phyloP scores from a whole-genome alignment of 1,140 invertebrate genomes.

The Amyelois transitella region DNA sequence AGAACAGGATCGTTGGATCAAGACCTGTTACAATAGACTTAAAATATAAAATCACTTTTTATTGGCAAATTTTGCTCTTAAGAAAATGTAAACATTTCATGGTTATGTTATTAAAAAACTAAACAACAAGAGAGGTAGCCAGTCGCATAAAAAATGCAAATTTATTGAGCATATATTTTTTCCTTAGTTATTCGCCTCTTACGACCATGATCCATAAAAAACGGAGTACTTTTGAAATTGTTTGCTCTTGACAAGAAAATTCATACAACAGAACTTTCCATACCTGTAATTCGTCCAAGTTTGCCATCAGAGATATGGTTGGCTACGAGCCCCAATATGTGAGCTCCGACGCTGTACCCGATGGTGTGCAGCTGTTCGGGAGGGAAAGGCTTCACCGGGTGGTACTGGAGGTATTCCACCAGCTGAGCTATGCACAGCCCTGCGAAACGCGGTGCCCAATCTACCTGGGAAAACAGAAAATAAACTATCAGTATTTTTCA shows the following conservation, averaged over 20 bases:
- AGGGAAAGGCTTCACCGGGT: conserved; percentile 80
- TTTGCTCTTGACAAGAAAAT: not conserved
- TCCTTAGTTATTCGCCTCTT: not conserved
- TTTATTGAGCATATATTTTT: not conserved
- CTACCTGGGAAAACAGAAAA: conserved; percentile 76
- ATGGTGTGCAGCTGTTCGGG: conserved; percentile 86
- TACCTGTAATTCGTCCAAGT: conserved; percentile 86
- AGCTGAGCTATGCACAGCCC: conserved; percentile 87
- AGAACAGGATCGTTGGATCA: conserved; percentile 89
- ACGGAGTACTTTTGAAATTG: not conserved
- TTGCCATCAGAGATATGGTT: conserved; percentile 82
- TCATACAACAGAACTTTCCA: no score
- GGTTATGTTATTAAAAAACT: no score
- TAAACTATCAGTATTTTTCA: not conserved
- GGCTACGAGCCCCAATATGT: conserved; percentile 87
- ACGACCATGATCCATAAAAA: not conserved
- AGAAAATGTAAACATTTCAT: no score
- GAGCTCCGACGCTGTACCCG: conserved; percentile 90
- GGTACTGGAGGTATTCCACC: conserved; percentile 83
- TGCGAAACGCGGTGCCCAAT: conserved; percentile 89
- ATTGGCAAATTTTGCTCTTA: no score
- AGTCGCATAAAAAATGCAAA: no score
- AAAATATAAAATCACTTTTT: no score
- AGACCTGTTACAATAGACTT: conserved; percentile 75
- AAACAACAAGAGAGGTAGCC: no score